A percentile compares a stretch with the other conserved stretches of the same genome.
Conservation (phyloP, 2,797 vertebrate genomes). For the Mastacembelus armatus region DNA sequence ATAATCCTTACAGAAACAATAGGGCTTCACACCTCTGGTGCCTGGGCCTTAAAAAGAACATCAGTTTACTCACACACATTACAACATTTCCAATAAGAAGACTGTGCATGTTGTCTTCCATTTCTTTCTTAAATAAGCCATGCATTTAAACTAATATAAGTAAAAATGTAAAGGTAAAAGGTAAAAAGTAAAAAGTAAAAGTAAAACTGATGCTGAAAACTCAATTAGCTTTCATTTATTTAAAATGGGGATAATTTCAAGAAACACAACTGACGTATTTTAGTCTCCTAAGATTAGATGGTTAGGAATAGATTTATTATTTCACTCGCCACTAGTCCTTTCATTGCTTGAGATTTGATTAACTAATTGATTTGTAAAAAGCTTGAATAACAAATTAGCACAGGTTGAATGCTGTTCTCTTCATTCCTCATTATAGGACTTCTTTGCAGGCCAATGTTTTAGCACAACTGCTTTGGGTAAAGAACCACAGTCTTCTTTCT, state of each 20-base stretch:
- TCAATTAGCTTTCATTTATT: constrained; percentile 30
- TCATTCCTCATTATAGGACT: constrained; percentile 42
- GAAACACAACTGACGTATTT: constrained; percentile 49
- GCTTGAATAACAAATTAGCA: constrained; percentile 68
- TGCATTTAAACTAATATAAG: too few relatives aligned
- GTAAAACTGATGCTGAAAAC: constrained; percentile 18
- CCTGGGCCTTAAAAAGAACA: too few relatives aligned
- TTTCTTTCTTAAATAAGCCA: too few relatives aligned
- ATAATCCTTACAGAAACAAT: too few relatives aligned
- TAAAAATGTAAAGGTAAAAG: not conserved
- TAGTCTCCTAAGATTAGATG: constrained; percentile 57
- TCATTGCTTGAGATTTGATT: constrained; percentile 76
- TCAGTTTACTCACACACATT: too few relatives aligned
- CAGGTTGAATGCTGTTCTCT: constrained; percentile 36
- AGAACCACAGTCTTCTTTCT: constrained; percentile 14
- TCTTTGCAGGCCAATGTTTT: constrained; percentile 51
- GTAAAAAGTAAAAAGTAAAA: not conserved
- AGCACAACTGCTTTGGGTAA: constrained; percentile 38
- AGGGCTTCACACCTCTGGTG: too few relatives aligned
- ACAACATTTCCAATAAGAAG: too few relatives aligned
- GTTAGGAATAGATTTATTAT: constrained; percentile 72
- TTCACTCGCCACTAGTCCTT: constrained; percentile 70
- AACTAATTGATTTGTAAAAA: constrained; percentile 80
- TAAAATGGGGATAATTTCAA: constrained; percentile 55
- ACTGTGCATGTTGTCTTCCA: too few relatives aligned